Conservation (phyloP, 2,888 invertebrate genomes). For the Lacanobia wlatinum region DNA sequence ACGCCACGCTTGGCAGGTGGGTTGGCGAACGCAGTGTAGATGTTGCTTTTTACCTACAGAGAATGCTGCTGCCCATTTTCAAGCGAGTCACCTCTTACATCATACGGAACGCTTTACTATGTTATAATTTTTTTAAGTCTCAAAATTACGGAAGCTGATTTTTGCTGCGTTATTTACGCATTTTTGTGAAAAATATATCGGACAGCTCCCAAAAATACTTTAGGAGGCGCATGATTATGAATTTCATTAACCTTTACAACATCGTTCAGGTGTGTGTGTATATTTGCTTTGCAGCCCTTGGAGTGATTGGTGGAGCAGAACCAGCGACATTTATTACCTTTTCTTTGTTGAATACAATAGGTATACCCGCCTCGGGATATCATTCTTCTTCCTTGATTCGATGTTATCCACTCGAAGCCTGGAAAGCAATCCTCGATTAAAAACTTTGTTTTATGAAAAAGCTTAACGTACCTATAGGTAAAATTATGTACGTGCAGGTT, state of each 20-base stretch:
- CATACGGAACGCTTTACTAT: no score
- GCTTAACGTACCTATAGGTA: no score
- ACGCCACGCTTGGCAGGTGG: no score
- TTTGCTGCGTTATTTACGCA: no score
- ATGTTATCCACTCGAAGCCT: conserved; percentile 29
- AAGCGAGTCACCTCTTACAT: no score
- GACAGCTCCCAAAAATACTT: neutral
- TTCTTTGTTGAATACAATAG: conserved; percentile 19
- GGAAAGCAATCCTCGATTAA: neutral
- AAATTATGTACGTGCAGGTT: neutral
- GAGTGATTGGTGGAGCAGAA: conserved; percentile 63
- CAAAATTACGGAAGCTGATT: no score
- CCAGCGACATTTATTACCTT: conserved; percentile 52
- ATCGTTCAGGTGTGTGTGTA: conserved; percentile 14
- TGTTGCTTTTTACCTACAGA: no score
- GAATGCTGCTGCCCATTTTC: no score
- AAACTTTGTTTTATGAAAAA: neutral
- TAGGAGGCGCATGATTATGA: conserved; percentile 27
- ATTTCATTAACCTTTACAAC: conserved; percentile 20
- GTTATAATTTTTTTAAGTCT: no score
- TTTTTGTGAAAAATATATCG: no score
- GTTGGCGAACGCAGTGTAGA: no score
- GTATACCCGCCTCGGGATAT: conserved; percentile 27
- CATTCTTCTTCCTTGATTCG: conserved; percentile 28
- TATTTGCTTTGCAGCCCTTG: conserved; percentile 59